phyloP scores from a whole-genome alignment of 1,140 invertebrate genomes.

The Lordiphosa clarofinis region DNA sequence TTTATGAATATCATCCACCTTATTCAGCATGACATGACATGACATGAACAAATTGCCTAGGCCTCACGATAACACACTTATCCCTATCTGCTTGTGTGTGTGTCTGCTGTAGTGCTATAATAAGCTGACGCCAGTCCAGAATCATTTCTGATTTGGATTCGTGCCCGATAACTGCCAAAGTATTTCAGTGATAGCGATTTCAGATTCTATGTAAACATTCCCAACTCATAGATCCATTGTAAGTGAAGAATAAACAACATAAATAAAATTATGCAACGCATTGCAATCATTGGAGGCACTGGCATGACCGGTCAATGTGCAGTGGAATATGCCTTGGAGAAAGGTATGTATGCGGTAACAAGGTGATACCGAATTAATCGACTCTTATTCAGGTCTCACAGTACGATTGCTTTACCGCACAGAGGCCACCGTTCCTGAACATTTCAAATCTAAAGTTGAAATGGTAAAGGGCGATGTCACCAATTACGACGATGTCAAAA shows the following conservation, averaged over 20 bases:
- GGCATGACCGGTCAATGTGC: conserved; percentile 89
- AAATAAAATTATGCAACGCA: conserved; percentile 83
- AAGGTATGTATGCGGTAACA: conserved; percentile 82
- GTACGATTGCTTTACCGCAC: conserved; percentile 88
- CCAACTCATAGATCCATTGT: not conserved
- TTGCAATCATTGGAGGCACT: conserved; percentile 90
- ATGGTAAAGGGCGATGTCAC: conserved; percentile 87
- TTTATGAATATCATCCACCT: not conserved
- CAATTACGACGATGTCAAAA: conserved; percentile 86
- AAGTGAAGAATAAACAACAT: not conserved
- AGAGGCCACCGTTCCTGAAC: conserved; percentile 84
- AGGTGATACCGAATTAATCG: conserved; percentile 11
- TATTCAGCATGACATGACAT: conserved; percentile 40
- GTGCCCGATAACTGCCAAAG: conserved; percentile 22
- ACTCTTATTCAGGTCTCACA: conserved; percentile 81
- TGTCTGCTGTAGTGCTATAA: conserved; percentile 22
- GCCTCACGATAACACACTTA: conserved; percentile 14
- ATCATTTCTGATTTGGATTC: conserved; percentile 37
- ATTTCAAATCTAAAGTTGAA: conserved; percentile 85
- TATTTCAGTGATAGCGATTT: conserved; percentile 39
- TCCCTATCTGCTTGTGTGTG: not conserved
- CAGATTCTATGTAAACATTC: not conserved
- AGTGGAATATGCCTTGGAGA: conserved; percentile 85
- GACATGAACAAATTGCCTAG: conserved; percentile 24
- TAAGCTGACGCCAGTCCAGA: conserved; percentile 46